Evolutionary conservation across 2,888 invertebrate species (phyloP).

Genomic region (Drosophila quasianomalipes): DNA sequence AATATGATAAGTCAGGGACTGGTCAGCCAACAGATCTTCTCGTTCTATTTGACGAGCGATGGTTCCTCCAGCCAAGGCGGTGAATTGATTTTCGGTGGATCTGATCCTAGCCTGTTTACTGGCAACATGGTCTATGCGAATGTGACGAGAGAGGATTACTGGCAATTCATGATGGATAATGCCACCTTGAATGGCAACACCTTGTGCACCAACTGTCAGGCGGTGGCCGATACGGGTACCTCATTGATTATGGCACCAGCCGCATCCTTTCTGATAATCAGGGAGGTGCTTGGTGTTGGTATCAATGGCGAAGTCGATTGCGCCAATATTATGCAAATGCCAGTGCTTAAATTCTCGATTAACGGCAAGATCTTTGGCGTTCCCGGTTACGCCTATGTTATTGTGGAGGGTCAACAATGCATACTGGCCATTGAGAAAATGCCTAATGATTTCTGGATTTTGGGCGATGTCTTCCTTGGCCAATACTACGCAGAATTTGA

Average conservation of each 20-base stretch:
- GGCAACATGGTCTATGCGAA: conserved; percentile 89
- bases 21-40: conserved; percentile 91
- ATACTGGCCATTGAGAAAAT: conserved; percentile 95
- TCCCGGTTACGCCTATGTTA: conserved; percentile 92
- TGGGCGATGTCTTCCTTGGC: conserved; percentile 98
- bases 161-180: conserved; percentile 96
- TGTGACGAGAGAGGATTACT: conserved; percentile 93
- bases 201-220: conserved; percentile 87
- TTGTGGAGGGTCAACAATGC: conserved; percentile 89
- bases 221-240: conserved; percentile 97
- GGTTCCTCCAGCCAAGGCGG: conserved; percentile 90
- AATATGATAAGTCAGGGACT: conserved; percentile 93
- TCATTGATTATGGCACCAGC: conserved; percentile 92
- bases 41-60: conserved; percentile 94
- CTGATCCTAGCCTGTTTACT: conserved; percentile 93
- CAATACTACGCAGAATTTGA: conserved; percentile 98
- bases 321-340: conserved; percentile 89
- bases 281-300: not conserved
- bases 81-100: conserved; percentile 95
- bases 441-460: conserved; percentile 94
- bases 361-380: conserved; percentile 91
- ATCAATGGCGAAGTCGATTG: conserved; percentile 89
- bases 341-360: conserved; percentile 90
- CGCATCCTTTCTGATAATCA: conserved; percentile 13
- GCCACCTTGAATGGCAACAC: conserved; percentile 86